Evolutionary conservation across 1,140 invertebrate genomes (phyloP), one percentile per base, ranked within the genome.

Genomic region (Limonius californicus): DNA sequence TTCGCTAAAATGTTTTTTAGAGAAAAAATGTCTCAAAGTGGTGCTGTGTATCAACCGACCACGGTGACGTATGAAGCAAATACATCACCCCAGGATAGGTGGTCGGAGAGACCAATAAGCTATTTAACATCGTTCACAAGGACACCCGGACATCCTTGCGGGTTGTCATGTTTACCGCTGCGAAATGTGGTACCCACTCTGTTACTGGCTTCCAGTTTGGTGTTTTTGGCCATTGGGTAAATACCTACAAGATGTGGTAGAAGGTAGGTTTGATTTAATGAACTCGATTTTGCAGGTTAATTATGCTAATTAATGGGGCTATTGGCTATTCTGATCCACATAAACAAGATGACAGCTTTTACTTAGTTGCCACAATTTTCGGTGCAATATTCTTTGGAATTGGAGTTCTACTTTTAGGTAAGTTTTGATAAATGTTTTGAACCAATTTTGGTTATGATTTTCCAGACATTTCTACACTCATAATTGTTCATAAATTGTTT

Each of bases 1-100:
- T n/a, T n/a, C n/a, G n/a, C n/a, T 12, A 39, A 39, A 39, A 14
- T 27, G 23, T 9, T 27, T 27, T 39, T 39, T 50, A n/a, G 23
- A 55, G 27, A 32, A 6, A 30, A 78, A 66, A 85, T 86, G 85
- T 83, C 84, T 62, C 71, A 75, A 9, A 83, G 81, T 57, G 84
- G 83, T 68, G 84, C 85, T 45, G 85, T 88, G 19, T 88, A 88
- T 76, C 86, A 87, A 73, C 85, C 86, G 0, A 88, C 86, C 47
- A 88, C 86, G 59, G 85, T 87, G 35, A 85, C 84, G 55, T 88
- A 87, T 72, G 85, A 87, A 70, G 63, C 82, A 79, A 68, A 80
- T 77, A 35, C 79, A n/a, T 55, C 53, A 69, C 70, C 79, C 76
- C 68, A 70, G 20, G 72, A 74, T 1, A 57, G 68, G 21, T 74